Evolutionary conservation across 2,113 vertebrate species (phyloP), one percentile per base, ranked within the genome.

Genomic region (Erythrocercus mccallii): DNA sequence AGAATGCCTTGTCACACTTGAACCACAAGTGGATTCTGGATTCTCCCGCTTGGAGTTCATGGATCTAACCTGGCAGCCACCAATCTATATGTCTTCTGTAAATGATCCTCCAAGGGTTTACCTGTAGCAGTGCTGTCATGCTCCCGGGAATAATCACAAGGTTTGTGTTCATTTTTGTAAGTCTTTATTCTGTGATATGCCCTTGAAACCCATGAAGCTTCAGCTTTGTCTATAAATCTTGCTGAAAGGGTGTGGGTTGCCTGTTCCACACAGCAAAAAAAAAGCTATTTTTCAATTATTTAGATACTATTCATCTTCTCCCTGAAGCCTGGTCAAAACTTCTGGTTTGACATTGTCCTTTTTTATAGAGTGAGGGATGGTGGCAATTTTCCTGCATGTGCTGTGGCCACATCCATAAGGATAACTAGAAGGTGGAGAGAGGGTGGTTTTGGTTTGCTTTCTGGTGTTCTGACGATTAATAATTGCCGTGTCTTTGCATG

Each of bases 71-170:
- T 90, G 92, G 88, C 95, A 97, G 88, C 88, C 80, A 94, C 80
- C 88, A 81, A 50, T 86, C 91, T 97, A 8, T 92, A 78, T 97
- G 96, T 71, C 95, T 97, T 88, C 96, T 95, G 94, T 97, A 96
- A 96, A 97, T 97, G 96, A 65, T 97, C 92, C 91, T 97, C 95
- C 96, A 97, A 94, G 94, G 88, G 86, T 91, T 95, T 91, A 71
- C 94, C 96, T 96, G 94, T 97, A 97, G 95, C 96, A 94, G 86
- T 96, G 95, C 96, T 96, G 95, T 91, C 96, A 97, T 97, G 96
- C 94, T 97, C 92, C 96, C 96, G 71, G 96, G 96, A 97, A 97
- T 97, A 95, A 97, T 97, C 76, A 97, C 96, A 92, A 97, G 96
- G 96, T 97, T 97, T 96, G 96, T 97, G 82, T 88, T 90, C 6